Percentiles rank a stretch among this genome's conserved stretches.
Conservation (phyloP, 1,140 invertebrate species). For the Pollicipes pollicipes region DNA sequence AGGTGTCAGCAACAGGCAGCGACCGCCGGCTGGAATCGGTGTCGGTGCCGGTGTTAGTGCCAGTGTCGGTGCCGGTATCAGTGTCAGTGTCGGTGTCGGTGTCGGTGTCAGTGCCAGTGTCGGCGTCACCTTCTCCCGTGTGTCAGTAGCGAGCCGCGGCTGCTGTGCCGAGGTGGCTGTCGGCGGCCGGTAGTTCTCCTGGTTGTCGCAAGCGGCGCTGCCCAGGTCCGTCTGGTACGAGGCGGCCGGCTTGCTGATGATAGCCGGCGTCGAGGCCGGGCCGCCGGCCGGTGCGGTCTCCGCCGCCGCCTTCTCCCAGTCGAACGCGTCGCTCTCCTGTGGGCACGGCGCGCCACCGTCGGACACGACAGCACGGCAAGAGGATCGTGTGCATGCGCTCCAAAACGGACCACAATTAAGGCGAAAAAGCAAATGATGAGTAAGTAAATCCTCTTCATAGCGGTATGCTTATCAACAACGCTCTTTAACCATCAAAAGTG, state of each 20-base stretch:
- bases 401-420: too few species aligned
- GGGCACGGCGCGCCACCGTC: not conserved
- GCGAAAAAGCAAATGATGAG: too few species aligned
- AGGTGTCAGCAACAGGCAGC: not conserved
- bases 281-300: constrained; percentile 23
- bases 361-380: not conserved
- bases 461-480: too few species aligned
- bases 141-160: too few species aligned
- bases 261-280: constrained; percentile 20
- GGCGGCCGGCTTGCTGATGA: constrained; percentile 16
- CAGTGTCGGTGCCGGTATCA: too few species aligned
- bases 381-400: not conserved
- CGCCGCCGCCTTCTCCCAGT: constrained; percentile 69
- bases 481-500: too few species aligned
- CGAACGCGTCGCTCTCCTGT: constrained; percentile 61
- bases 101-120: too few species aligned
- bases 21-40: too few species aligned
- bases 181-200: not conserved
- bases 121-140: too few species aligned
- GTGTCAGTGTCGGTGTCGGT: too few species aligned
- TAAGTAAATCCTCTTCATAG: too few species aligned
- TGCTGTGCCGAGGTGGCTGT: not conserved
- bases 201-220: not conserved
- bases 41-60: too few species aligned
- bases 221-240: constrained; percentile 4